A percentile compares a stretch with the other conserved stretches of the same genome.
phyloP scores from a whole-genome alignment of 2,888 invertebrate species.

The Lamproptera curius region DNA sequence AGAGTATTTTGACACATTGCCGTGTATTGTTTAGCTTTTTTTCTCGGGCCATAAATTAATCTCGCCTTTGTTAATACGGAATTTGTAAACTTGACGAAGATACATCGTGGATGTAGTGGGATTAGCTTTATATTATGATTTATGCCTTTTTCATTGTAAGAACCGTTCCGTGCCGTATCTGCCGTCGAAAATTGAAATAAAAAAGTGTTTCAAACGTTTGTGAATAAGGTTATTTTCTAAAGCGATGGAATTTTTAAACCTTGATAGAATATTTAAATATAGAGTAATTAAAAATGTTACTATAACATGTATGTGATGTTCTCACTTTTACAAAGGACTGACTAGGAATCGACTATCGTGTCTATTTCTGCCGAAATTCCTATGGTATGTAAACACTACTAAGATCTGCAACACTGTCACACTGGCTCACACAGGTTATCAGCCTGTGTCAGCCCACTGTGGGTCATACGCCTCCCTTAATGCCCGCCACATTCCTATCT shows the following conservation, averaged over 20 bases:
- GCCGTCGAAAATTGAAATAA: background rate
- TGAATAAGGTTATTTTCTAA: background rate
- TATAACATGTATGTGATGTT: background rate
- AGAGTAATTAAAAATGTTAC: background rate
- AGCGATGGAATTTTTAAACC: too few relatives aligned
- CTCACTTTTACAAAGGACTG: background rate
- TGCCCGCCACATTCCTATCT: too few relatives aligned
- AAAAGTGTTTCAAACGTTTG: background rate
- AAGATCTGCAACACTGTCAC: too few relatives aligned
- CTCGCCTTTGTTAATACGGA: slow-evolving; percentile 36
- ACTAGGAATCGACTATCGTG: too few relatives aligned
- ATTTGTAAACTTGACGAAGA: slow-evolving; percentile 54
- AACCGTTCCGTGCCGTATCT: background rate
- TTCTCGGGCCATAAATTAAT: slow-evolving; percentile 64
- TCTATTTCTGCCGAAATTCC: too few relatives aligned
- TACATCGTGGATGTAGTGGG: slow-evolving; percentile 51
- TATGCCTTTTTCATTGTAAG: slow-evolving; percentile 44
- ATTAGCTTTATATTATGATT: slow-evolving; percentile 62
- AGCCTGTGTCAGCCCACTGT: too few relatives aligned
- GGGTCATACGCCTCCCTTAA: too few relatives aligned
- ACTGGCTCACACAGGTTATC: too few relatives aligned
- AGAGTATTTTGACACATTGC: slow-evolving; percentile 74
- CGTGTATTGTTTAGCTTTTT: slow-evolving; percentile 62
- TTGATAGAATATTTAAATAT: too few relatives aligned
- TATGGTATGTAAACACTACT: too few relatives aligned